Evolutionary conservation across 2,888 invertebrate species (phyloP).

Genomic region (Allophyes oxyacanthae): DNA sequence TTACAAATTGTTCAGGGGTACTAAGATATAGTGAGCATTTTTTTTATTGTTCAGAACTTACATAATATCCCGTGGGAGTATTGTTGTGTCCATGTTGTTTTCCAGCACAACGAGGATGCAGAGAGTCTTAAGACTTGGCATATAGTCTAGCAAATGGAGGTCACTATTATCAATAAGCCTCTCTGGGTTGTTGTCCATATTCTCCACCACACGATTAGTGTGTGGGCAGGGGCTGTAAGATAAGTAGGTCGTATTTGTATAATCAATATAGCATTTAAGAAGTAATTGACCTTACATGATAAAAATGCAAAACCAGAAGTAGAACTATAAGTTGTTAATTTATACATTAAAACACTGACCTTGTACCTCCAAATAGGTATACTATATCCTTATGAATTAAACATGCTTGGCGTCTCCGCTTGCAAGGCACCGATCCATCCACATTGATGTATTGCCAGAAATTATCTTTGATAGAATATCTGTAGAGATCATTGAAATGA

Average conservation of each 20-base stretch:
- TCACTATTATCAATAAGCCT: conserved; percentile 94
- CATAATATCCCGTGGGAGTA: conserved; percentile 91
- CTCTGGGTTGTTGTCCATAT: conserved; percentile 75
- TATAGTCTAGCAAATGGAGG: conserved; percentile 94
- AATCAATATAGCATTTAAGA: conserved; percentile 2
- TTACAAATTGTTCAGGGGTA: neutral
- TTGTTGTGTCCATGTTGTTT: conserved; percentile 90
- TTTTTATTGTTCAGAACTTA: conserved; percentile 70
- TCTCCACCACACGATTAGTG: conserved; percentile 55
- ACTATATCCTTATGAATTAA: conserved; percentile 92
- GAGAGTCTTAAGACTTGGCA: conserved; percentile 93
- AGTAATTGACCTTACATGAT: neutral
- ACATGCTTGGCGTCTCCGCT: conserved; percentile 94
- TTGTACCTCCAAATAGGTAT: conserved; percentile 97
- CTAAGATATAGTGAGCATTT: neutral
- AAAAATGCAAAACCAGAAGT: conserved; percentile 33
- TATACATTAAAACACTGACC: conserved; percentile 83
- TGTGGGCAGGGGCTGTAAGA: conserved; percentile 70
- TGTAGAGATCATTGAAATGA: conserved; percentile 96
- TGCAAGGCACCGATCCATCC: conserved; percentile 90
- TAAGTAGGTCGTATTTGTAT: neutral
- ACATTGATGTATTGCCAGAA: conserved; percentile 90
- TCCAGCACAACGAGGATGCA: conserved; percentile 91
- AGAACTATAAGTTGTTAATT: conserved; percentile 6
- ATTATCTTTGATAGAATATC: conserved; percentile 91